These are phyloP conservation scores for Gasterosteus nipponicus DNA, from an alignment of 2,113 vertebrate species.

Conservation along the genomic window DNA sequence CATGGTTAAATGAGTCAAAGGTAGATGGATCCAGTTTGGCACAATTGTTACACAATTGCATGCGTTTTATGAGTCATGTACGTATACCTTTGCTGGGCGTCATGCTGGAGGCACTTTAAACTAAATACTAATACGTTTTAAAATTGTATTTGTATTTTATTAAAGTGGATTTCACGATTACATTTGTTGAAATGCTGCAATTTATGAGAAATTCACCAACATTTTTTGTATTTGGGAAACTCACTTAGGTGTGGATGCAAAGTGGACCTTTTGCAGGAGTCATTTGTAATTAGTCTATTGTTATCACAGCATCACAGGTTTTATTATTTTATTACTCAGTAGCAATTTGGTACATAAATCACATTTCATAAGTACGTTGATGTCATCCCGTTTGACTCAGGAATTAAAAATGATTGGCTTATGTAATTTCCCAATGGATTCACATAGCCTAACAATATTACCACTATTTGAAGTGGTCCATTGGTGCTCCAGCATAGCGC, in stretches of 20 bases:
- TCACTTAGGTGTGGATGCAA: not conserved
- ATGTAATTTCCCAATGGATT: not conserved
- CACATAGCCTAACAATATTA: not conserved
- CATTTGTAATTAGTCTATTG: not conserved
- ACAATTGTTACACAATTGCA: not conserved
- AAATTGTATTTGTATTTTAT: too few species aligned
- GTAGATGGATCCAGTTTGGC: not conserved
- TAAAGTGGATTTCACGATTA: not conserved
- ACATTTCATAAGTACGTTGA: not conserved
- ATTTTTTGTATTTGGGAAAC: not conserved
- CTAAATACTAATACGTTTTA: too few species aligned
- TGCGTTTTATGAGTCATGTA: not conserved
- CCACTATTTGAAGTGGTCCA: not conserved
- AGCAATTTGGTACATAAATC: not conserved
- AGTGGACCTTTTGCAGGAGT: too few species aligned
- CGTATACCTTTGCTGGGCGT: not conserved
- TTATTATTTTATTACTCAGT: not conserved
- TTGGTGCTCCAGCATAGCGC: not conserved
- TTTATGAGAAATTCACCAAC: not conserved
- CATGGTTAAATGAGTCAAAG: not conserved
- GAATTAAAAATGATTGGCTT: not conserved
- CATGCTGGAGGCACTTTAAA: not conserved
- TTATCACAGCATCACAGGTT: not conserved
- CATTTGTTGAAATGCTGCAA: not conserved
- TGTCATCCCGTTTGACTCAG: not conserved